Conservation (phyloP, 2,797 vertebrate species). For the Dendrocincla fuliginosa region DNA sequence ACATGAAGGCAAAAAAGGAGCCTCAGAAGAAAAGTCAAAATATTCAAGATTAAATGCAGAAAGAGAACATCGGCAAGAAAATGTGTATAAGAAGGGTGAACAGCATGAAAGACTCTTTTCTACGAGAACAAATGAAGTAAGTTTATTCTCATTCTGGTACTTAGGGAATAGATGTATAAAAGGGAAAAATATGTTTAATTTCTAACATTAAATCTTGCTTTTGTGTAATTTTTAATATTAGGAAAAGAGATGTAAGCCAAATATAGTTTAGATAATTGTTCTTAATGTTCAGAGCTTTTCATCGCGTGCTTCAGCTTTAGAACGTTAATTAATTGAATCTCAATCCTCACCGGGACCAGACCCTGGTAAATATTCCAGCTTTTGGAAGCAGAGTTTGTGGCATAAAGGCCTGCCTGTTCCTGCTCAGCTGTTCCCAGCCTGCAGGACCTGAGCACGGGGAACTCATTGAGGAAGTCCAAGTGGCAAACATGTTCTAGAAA, state of each 20-base stretch:
- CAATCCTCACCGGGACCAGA: background rate
- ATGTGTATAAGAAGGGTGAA: background rate
- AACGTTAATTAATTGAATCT: slow-evolving; percentile 50
- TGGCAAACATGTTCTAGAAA: background rate
- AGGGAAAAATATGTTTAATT: slow-evolving; percentile 19
- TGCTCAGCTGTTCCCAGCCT: background rate
- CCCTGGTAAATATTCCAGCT: slow-evolving; percentile 18
- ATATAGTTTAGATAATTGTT: slow-evolving; percentile 40
- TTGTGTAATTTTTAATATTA: slow-evolving; percentile 28
- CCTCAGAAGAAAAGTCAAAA: slow-evolving; percentile 38
- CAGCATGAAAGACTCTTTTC: background rate
- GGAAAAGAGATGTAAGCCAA: slow-evolving; percentile 14
- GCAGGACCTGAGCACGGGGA: background rate
- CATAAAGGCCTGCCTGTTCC: background rate
- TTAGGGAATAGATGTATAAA: slow-evolving; percentile 14
- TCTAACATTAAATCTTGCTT: slow-evolving; percentile 36
- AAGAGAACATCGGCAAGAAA: slow-evolving; percentile 30
- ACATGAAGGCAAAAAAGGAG: slow-evolving; percentile 5
- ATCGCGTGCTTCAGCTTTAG: slow-evolving; percentile 32
- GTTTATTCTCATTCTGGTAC: slow-evolving; percentile 45
- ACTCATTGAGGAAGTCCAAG: background rate
- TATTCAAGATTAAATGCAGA: background rate
- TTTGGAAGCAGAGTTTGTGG: background rate
- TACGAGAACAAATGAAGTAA: slow-evolving; percentile 61
- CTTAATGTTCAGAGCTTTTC: slow-evolving; percentile 47